These are phyloP conservation scores for Drosophila quasianomalipes DNA, from an alignment of 2,888 invertebrate species.

Conservation along the genomic window DNA sequence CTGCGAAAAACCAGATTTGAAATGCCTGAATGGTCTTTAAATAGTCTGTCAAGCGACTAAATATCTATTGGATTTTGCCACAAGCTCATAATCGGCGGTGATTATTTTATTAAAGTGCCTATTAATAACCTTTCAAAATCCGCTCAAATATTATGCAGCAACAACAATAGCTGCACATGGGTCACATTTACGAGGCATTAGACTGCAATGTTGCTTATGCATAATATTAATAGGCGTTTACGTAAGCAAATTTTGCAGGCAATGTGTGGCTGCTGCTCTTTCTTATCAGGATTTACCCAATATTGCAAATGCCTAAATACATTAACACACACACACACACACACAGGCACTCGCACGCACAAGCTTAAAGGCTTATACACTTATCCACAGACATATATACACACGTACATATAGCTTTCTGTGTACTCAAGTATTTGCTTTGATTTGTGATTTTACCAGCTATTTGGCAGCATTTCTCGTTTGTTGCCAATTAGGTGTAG, in stretches of 20 bases:
- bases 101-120: constrained; percentile 74
- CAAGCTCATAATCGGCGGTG: constrained; percentile 34
- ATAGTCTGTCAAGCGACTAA: constrained; percentile 14
- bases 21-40: constrained; percentile 31
- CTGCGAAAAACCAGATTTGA: constrained; percentile 16
- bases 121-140: constrained; percentile 51
- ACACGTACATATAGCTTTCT: background rate
- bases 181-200: constrained; percentile 60
- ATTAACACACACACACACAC: constrained; percentile 17
- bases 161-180: constrained; percentile 19
- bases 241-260: constrained; percentile 41
- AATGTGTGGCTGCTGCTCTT: constrained; percentile 22
- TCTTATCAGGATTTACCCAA: constrained; percentile 41
- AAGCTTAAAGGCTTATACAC: constrained; percentile 2
- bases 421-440: constrained; percentile 4
- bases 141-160: constrained; percentile 27
- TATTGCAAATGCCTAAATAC: constrained; percentile 62
- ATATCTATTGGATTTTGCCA: constrained; percentile 47
- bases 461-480: constrained; percentile 1
- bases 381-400: constrained; percentile 16
- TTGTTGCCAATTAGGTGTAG: constrained; percentile 10
- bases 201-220: constrained; percentile 58
- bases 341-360: constrained; percentile 10
- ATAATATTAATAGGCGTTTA: constrained; percentile 72
- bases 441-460: constrained; percentile 11